A percentile compares a stretch with the other conserved stretches of the same genome.
Conservation (phyloP, 2,888 invertebrate genomes). For the Cheilosia variabilis region DNA sequence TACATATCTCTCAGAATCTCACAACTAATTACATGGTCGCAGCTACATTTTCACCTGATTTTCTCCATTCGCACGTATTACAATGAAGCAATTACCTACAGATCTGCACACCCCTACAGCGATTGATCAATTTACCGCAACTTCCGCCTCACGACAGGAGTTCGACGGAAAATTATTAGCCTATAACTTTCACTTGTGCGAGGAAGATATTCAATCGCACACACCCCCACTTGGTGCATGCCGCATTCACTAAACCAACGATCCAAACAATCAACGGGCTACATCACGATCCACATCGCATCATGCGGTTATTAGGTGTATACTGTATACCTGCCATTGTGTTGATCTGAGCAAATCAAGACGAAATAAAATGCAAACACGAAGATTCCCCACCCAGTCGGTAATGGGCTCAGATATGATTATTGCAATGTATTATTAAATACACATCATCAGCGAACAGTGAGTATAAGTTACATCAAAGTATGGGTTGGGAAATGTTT, state of each 20-base stretch:
- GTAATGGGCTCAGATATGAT: conserved; percentile 41
- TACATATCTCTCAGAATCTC: too few species aligned
- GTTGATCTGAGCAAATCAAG: conserved; percentile 52
- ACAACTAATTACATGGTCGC: too few species aligned
- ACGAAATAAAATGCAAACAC: conserved; percentile 44
- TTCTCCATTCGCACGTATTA: conserved; percentile 43
- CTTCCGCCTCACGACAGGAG: conserved; percentile 71
- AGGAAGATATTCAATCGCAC: conserved; percentile 49
- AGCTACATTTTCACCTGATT: conserved; percentile 19
- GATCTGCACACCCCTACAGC: background rate
- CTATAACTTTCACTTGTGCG: conserved; percentile 71
- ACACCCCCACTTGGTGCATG: conserved; percentile 32
- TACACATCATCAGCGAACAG: conserved; percentile 21
- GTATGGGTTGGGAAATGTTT: conserved; percentile 1
- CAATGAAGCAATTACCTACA: conserved; percentile 65
- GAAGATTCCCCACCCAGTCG: conserved; percentile 53
- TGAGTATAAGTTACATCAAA: background rate
- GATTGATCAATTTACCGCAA: conserved; percentile 57
- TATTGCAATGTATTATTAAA: conserved; percentile 60
- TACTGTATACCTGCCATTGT: conserved; percentile 49
- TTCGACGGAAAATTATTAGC: conserved; percentile 60
- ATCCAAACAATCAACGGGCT: conserved; percentile 59
- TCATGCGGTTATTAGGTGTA: conserved; percentile 25
- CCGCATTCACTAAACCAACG: conserved; percentile 41
- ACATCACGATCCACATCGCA: conserved; percentile 66